Conservation (phyloP, 1,140 invertebrate genomes). For the Drosophila virilis region DNA sequence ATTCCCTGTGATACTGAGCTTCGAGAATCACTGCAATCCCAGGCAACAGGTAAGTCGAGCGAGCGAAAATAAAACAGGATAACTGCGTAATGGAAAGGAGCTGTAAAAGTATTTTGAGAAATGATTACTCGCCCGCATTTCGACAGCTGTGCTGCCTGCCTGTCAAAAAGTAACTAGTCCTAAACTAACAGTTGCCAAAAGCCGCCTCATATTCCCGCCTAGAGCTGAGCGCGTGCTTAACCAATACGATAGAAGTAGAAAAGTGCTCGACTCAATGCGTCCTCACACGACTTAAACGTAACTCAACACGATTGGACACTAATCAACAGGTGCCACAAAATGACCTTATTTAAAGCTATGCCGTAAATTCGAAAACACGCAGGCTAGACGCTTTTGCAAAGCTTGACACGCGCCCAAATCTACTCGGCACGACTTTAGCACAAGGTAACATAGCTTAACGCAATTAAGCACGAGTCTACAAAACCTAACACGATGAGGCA, state of each 20-base stretch:
- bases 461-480: too few species aligned
- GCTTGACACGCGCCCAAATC: too few species aligned
- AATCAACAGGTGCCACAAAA: too few species aligned
- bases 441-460: too few species aligned
- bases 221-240: background rate
- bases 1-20: slow-evolving; percentile 97
- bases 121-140: slow-evolving; percentile 17
- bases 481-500: too few species aligned
- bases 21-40: slow-evolving; percentile 99
- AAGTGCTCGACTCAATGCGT: background rate
- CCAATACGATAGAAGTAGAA: background rate
- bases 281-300: background rate
- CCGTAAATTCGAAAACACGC: too few species aligned
- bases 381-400: too few species aligned
- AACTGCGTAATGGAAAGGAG: background rate
- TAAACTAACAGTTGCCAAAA: slow-evolving; percentile 55
- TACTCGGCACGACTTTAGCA: too few species aligned
- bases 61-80: background rate
- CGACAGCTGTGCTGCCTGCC: slow-evolving; percentile 1
- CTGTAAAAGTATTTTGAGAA: background rate
- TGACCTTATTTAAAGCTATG: too few species aligned
- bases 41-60: slow-evolving; percentile 89
- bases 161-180: slow-evolving; percentile 58
- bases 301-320: background rate
- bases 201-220: background rate